Conservation (phyloP, 2,113 vertebrate species). For the Lamprologus speciosus region DNA sequence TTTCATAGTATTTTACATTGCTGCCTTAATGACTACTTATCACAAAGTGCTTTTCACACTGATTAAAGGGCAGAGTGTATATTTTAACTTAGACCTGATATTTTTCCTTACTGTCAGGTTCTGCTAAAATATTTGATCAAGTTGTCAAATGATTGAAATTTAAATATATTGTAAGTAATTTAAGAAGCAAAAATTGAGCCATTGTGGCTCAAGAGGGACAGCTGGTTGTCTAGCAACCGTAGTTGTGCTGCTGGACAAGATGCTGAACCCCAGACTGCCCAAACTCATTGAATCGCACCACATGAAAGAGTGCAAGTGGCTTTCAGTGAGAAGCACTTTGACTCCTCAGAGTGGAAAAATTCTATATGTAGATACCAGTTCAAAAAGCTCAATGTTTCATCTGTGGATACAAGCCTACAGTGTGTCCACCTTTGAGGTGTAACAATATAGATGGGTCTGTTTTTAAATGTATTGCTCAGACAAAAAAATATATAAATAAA, state of each 20-base stretch:
- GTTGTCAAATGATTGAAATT: background rate
- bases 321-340: background rate
- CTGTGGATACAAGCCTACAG: background rate
- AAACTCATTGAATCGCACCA: background rate
- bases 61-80: background rate
- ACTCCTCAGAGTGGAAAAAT: background rate
- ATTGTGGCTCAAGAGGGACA: background rate
- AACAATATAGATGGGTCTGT: background rate
- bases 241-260: background rate
- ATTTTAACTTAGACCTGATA: background rate
- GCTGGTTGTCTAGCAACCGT: background rate
- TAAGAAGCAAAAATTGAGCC: background rate
- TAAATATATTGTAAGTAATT: background rate
- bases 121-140: background rate
- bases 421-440: background rate
- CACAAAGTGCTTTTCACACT: background rate
- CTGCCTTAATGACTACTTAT: background rate
- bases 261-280: background rate
- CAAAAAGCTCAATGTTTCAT: background rate
- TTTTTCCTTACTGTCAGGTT: background rate
- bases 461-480: background rate
- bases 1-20: background rate
- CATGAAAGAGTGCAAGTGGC: background rate
- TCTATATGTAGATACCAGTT: background rate
- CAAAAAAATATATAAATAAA: rapidly evolving